A percentile compares a stretch with the other conserved stretches of the same genome.
Evolutionary conservation across 2,888 invertebrate genomes (phyloP).

Genomic region (Ochropleura leucogaster): DNA sequence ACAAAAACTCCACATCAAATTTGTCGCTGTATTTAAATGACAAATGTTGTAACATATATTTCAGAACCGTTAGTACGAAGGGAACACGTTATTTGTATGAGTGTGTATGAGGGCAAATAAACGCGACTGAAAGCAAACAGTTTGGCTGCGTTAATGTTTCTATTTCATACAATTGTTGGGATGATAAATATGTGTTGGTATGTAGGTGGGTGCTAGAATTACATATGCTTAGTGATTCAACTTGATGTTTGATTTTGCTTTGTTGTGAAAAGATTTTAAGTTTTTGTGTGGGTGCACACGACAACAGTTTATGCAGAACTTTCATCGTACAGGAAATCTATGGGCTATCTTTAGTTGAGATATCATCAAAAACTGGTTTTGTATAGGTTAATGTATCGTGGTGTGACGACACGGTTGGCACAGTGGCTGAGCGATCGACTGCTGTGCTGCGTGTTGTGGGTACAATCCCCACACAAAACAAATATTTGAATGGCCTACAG

Average conservation of each 20-base stretch:
- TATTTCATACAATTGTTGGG: constrained; percentile 53
- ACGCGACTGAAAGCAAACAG: constrained; percentile 57
- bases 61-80: constrained; percentile 14
- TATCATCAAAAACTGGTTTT: no score
- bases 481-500: no score
- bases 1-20: neutral
- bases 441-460: no score
- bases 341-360: no score
- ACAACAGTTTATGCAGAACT: no score
- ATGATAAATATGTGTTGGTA: constrained; percentile 33
- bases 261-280: neutral
- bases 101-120: constrained; percentile 49
- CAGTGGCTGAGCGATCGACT: no score
- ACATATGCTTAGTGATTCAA: constrained; percentile 7
- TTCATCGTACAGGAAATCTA: no score
- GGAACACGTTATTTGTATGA: neutral
- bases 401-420: no score
- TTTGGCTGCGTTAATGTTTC: constrained; percentile 66
- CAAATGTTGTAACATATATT: constrained; percentile 23
- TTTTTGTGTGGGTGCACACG: neutral
- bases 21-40: constrained; percentile 6
- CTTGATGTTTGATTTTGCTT: neutral
- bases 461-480: no score
- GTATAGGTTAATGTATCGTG: no score
- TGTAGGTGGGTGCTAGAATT: neutral